Base-by-base conservation (phyloP, 2,888 invertebrate species). In the Drosophila birchii region DNA sequence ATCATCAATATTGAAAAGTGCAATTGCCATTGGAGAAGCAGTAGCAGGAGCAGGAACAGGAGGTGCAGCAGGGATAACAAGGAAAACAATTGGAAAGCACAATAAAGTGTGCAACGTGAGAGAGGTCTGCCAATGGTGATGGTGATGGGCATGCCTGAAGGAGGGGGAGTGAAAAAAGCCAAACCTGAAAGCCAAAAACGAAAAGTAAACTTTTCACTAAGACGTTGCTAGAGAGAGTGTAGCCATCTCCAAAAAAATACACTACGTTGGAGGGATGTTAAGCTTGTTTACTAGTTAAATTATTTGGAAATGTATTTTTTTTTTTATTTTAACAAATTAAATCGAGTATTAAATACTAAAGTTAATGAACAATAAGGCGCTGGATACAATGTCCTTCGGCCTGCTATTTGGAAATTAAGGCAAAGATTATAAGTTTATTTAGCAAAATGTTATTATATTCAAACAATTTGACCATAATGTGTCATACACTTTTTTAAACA, bases 141-240 rank as follows among this genome's bases (percentile, higher is more conserved):
- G 51, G 64, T 53, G 63, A 63, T 63, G 64, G 64, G 20, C 20
- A 23, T 47, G 68, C 34, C 39, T 44, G 20, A 34, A n/a, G 34
- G 44, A 0, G 47, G 18, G 23, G 16, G 7, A 34, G 43, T 18
- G 12, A 36, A 18, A 70, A 56, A 41, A 55, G 39, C 39, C 36
- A 75, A 63, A 62, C 71, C 81, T 81, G 85, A 79, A 77, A 75
- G 62, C 68, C 62, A 56, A 70, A 78, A 85, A 76, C 78, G 78
- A 67, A 74, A 76, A 61, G 68, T 67, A 82, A 85, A 87, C 86
- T 82, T 87, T 84, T 78, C 69, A 66, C 78, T 49, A 58, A 73
- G 62, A 72, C 80, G 34, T 55, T 34, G 11, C 11, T 38, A 53
- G 38, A n/a, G 38, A 16, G 36, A 55, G 16, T 43, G 59, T 51